A percentile compares a stretch with the other conserved stretches of the same genome.
Evolutionary conservation across 2,797 vertebrate species (phyloP).

Genomic region (Oreortyx pictus): DNA sequence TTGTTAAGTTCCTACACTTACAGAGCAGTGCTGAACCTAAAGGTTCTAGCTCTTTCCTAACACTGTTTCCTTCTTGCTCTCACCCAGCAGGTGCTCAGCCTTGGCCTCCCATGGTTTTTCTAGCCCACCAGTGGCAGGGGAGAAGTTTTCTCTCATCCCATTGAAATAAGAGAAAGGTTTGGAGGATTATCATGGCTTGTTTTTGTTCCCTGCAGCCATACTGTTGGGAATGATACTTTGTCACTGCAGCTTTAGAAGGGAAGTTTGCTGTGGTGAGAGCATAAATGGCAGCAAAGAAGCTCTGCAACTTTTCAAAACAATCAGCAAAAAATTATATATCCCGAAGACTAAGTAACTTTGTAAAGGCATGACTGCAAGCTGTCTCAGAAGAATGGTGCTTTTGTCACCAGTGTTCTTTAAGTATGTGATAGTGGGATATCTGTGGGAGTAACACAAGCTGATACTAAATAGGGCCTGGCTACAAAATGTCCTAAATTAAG

Average conservation of each 20-base stretch:
- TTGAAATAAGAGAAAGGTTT: not conserved
- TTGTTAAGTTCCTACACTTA: not conserved
- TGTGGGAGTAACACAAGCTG: not conserved
- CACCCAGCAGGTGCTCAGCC: not conserved
- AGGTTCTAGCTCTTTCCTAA: not conserved
- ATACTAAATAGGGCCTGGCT: not conserved
- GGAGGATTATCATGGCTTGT: not conserved
- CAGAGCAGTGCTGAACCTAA: not conserved
- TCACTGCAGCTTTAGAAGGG: not conserved
- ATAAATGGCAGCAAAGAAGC: not conserved
- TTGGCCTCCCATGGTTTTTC: not conserved
- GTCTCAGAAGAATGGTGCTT: not conserved
- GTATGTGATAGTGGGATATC: not conserved
- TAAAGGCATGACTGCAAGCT: not conserved
- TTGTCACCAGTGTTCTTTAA: not conserved
- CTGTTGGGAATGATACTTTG: not conserved
- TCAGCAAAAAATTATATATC: not conserved
- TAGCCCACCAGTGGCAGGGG: rapidly evolving
- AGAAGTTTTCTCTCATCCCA: not conserved
- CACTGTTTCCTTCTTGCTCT: rapidly evolving
- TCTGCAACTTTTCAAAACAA: not conserved
- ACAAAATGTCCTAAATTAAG: not conserved
- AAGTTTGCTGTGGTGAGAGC: not conserved
- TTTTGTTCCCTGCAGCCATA: not conserved
- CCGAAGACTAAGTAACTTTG: not conserved